Evolutionary conservation across 2,797 vertebrate genomes (phyloP), one percentile per base, ranked within the genome.

Genomic region (Huso huso): DNA sequence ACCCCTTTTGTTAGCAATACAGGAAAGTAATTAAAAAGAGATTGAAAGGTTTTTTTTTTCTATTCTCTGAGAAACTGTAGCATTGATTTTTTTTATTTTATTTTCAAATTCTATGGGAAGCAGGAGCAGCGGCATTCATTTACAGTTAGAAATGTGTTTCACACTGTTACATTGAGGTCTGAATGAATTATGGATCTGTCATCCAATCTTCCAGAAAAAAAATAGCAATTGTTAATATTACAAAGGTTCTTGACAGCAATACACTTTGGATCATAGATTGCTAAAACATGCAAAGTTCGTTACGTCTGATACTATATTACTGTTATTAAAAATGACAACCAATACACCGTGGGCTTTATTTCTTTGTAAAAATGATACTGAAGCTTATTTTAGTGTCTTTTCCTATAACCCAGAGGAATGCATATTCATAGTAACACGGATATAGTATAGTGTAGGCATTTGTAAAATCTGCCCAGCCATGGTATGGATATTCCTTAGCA

Each of bases 11-110:
- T 94, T 90, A 91, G 82, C 81, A 84, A 88, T 81, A 89, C 86
- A 92, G 90, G 89, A 93, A 94, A 94, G 92, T 93, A 96, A 95
- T 96, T 97, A 94, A 93, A 93, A 92, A 84, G 86, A 88, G 86
- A 88, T 90, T 86, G 74, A 88, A 87, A 85, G 86, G 87, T 87
- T 87, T 87, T 88, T 37, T 37, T 37, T 88, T 87, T 81, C 85
- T 88, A 83, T 92, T 92, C 91, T 93, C 81, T 87, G 51, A 81
- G 89, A 86, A 92, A 92, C 82, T 84, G 86, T 88, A 78, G 81
- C 86, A 87, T 85, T 88, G 87, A 86, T 88, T 85, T 83, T 77
- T 77, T 62, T 4, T 84, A 87, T 87, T 84, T 88, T 85, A 82
- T 80, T 61, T 51, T 51, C 8, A 68, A 63, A 62, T 51, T 63